Base-by-base conservation (phyloP, 53 echinoderm and acorn worm species). In the Arbacia lixula region DNA sequence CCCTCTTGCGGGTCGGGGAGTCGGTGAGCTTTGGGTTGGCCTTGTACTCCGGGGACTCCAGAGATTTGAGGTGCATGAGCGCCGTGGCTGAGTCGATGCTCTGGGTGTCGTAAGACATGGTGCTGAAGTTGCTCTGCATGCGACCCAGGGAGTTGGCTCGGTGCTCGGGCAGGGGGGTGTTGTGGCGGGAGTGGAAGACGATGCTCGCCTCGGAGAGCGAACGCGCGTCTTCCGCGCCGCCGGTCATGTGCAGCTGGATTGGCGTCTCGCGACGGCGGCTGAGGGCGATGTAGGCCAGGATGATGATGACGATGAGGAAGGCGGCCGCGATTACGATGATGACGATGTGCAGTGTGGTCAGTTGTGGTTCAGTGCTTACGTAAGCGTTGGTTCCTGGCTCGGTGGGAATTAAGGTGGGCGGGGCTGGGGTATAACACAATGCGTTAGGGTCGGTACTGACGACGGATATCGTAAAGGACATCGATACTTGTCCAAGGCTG, bases 121-220 rank as follows among this genome's bases (percentile, higher is more conserved):
- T 81, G 82, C 82, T 81, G 82, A 81, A 81, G 82, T 81, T 81
- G 64, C 82, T 81, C 82, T 81, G 82, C 82, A 81, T 81, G 28
- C 82, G 62, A 26, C 82, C 82, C 3, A 81, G 50, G 49, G 82
- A 63, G 32, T 63, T 63, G 9, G 63, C 64, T 19, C 82, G 62
- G 28, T 52, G 74, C 16, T 81, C 82, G 1, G 82, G 82, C 22
- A 25, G 21, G 6, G 82, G 82, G 19, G 82, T 81, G 50, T 60
- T 60, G 43, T 81, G 82, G 1, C 82, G 49, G 40, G 82, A 81
- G 6, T 81, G 82, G 64, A 81, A 81, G 64, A 81, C 63, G 62
- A 81, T 63, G 64, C 64, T 81, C 31, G 37, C 82, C 17, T 41
- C 62, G 31, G 63, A 41, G 24, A 64, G 63, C 20, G 63, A 42